Evolutionary conservation across 2,113 vertebrate species (phyloP), one percentile per base, ranked within the genome.

Genomic region (Poeciliopsis turrubarensis): DNA sequence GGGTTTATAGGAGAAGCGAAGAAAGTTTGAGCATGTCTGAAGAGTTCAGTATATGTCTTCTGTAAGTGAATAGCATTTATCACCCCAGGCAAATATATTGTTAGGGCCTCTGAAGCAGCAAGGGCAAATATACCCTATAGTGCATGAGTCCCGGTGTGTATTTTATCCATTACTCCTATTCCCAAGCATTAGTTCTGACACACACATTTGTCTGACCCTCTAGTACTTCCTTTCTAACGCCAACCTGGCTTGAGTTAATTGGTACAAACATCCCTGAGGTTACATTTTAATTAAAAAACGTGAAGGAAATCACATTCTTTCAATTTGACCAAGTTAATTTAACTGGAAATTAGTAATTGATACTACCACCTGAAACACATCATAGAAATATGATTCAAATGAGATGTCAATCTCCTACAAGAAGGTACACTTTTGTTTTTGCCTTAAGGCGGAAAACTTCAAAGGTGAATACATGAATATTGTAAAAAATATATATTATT

Each of bases 241-340:
- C 32, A 79, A 62, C 29, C 13, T 65, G 47, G 39, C 68, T 57
- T 32, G 44, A 73, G 29, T 66, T 76, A 71, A 85, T 80, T 78
- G 65, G 72, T 72, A 72, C 39, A 74, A 85, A 87, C 64, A 72
- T 54, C 72, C 84, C 77, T 0, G 10, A 68, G 80, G 75, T 75
- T 65, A 76, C 27, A 51, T 72, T 83, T 85, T 83, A 83, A 83
- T 83, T 78, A 73, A 57, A 78, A 78, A 70, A 78, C 44, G 29
- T 44, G 68, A 66, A 70, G 62, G 10, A 80, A 73, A 75, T 47
- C 51, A 80, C 31, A 54, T 79, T 9, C 12, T 57, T 65, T 54
- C 4, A 2, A 73, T 70, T 70, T 76, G 34, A 75, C 27, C 3
- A 15, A 65, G 8, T 61, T 61, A 62, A 76, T 84, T 82, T 69